These are phyloP conservation scores for Corydoras sp. DNA, from an alignment of 2,113 vertebrate species.

Conservation along the genomic window DNA sequence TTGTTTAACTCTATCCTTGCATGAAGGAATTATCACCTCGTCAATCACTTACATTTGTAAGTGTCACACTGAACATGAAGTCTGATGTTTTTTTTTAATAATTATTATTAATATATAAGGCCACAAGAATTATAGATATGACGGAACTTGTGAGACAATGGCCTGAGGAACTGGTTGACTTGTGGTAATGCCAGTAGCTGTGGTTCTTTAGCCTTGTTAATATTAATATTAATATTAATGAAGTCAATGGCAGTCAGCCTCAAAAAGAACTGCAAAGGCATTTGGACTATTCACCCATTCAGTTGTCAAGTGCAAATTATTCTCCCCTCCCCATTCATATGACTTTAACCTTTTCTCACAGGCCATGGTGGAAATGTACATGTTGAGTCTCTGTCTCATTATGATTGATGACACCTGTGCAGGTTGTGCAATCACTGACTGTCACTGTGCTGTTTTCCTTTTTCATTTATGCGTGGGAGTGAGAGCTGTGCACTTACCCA, in stretches of 20 bases:
- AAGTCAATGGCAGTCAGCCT: conserved; percentile 14
- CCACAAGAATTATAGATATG: conserved; percentile 18
- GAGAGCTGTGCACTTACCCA: conserved; percentile 43
- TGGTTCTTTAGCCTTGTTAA: background rate
- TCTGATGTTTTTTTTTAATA: background rate
- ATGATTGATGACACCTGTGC: conserved; percentile 68
- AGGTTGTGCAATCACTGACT: conserved; percentile 62
- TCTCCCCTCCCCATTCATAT: conserved; percentile 40
- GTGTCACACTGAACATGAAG: conserved; percentile 5
- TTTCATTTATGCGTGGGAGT: conserved; percentile 65
- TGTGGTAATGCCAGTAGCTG: conserved; percentile 11
- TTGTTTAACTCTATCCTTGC: background rate
- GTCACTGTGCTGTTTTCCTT: conserved; percentile 57
- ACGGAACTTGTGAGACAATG: conserved; percentile 15
- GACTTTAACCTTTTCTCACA: conserved; percentile 53
- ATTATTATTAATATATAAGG: background rate
- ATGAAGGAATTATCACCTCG: background rate
- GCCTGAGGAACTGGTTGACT: conserved; percentile 9
- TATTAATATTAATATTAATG: conserved; percentile 13
- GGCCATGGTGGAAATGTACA: conserved; percentile 58
- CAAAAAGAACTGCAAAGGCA: conserved; percentile 9
- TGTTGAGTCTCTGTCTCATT: conserved; percentile 51
- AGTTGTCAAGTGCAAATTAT: conserved; percentile 7
- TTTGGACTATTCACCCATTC: conserved; percentile 1
- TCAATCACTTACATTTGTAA: conserved; percentile 15